phyloP scores from a whole-genome alignment of 2,113 vertebrate species.

The Microcebus tavaratra region DNA sequence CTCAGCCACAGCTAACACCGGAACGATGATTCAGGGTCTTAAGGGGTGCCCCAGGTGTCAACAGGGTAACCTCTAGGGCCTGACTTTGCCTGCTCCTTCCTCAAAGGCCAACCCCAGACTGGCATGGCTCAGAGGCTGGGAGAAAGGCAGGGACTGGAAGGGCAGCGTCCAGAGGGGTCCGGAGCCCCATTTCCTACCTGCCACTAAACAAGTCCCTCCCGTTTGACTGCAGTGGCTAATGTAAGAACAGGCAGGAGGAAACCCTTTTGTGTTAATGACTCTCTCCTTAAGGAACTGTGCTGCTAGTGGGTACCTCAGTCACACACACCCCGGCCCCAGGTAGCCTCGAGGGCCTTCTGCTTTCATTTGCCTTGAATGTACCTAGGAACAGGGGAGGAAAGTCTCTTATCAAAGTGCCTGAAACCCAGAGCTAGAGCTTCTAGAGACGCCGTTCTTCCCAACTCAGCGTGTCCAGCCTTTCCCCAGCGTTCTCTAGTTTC shows the following conservation, averaged over 20 bases:
- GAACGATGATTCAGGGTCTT: not conserved
- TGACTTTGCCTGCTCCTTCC: not conserved
- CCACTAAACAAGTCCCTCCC: not conserved
- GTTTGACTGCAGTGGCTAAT: not conserved
- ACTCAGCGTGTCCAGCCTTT: not conserved
- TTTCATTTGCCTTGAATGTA: conserved; percentile 36
- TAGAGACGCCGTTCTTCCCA: not conserved
- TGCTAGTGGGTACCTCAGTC: not conserved
- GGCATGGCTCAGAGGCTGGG: not conserved
- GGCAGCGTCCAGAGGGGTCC: not conserved
- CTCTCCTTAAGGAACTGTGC: conserved; percentile 14
- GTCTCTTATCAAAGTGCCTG: conserved; percentile 57
- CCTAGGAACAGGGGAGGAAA: conserved; percentile 33
- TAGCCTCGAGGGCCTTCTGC: not conserved
- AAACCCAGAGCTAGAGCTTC: not conserved
- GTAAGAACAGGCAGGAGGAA: not conserved
- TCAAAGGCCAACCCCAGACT: not conserved
- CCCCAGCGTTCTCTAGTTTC: conserved; percentile 26
- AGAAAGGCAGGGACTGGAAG: not conserved
- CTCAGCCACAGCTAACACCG: not conserved
- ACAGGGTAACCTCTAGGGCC: not conserved
- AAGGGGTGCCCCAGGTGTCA: not conserved
- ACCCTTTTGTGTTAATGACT: rapidly evolving
- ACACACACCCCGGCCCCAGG: not conserved
- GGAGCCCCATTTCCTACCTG: rapidly evolving